Evolutionary conservation across 2,888 invertebrate species (phyloP).

Genomic region (Nudaria mundana): DNA sequence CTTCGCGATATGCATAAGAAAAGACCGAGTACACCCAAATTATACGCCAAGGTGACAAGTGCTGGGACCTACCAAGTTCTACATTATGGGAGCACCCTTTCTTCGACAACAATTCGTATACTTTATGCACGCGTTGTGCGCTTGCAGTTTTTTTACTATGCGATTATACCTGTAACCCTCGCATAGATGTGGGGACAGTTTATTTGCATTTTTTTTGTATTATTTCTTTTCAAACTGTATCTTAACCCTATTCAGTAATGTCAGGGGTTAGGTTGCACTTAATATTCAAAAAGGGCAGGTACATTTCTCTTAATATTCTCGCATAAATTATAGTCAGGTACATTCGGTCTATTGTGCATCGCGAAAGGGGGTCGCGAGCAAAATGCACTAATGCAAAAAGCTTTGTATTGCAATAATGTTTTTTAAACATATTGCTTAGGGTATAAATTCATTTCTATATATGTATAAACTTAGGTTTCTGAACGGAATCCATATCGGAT

Average conservation of each 20-base stretch:
- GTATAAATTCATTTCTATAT: constrained; percentile 31
- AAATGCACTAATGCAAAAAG: constrained; percentile 46
- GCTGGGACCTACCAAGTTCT: constrained; percentile 55
- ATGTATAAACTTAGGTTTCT: constrained; percentile 46
- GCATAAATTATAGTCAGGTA: constrained; percentile 83
- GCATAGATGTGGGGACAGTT: constrained; percentile 72
- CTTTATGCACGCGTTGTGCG: constrained; percentile 48
- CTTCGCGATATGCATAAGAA: constrained; percentile 74
- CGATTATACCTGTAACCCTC: constrained; percentile 66
- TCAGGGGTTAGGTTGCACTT: constrained; percentile 82
- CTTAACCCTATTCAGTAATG: constrained; percentile 80
- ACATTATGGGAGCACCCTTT: constrained; percentile 30
- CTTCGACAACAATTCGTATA: constrained; percentile 44
- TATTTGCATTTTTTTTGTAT: constrained; percentile 81
- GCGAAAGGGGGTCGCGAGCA: constrained; percentile 44
- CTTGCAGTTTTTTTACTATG: constrained; percentile 67
- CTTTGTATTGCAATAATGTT: constrained; percentile 37
- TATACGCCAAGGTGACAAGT: constrained; percentile 78
- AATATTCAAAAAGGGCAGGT: constrained; percentile 82
- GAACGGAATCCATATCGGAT: constrained; percentile 53
- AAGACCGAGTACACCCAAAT: constrained; percentile 72
- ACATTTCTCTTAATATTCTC: constrained; percentile 81
- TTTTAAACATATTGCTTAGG: constrained; percentile 39
- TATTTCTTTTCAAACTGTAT: constrained; percentile 78
- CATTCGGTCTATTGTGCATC: constrained; percentile 75